Percentiles rank a stretch among this genome's conserved stretches.
phyloP scores from a whole-genome alignment of 2,113 vertebrate species.

The Sterrhoptilus dennistouni region DNA sequence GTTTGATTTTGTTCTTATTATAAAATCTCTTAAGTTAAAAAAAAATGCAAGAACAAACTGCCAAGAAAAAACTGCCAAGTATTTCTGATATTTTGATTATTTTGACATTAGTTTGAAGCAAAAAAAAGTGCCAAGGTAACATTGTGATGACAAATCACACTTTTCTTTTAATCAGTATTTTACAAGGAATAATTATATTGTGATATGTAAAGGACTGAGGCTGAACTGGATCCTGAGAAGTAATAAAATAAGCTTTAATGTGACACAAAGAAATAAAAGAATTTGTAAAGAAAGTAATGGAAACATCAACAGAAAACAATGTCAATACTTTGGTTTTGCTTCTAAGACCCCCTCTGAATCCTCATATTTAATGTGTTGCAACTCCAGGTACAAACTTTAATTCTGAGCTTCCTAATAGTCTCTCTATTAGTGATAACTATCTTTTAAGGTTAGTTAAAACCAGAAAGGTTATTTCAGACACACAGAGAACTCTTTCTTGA shows the following conservation, averaged over 20 bases:
- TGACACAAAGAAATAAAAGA: not conserved
- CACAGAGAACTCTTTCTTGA: not conserved
- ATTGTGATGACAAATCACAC: not conserved
- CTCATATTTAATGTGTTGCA: not conserved
- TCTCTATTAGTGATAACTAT: fast-evolving
- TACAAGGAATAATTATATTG: not conserved
- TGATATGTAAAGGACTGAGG: not conserved
- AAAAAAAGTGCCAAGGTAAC: not conserved
- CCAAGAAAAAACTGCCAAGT: fast-evolving
- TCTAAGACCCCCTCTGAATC: not conserved
- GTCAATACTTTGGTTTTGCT: not conserved
- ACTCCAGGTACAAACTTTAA: not conserved
- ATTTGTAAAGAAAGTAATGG: not conserved
- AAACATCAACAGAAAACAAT: not conserved
- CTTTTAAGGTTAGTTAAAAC: not conserved
- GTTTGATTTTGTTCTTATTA: not conserved
- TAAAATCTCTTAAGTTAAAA: not conserved
- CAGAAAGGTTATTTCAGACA: not conserved
- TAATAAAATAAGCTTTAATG: not conserved
- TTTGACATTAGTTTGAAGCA: not conserved
- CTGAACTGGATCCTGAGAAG: not conserved
- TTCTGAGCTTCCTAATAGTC: not conserved
- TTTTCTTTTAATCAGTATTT: not conserved
- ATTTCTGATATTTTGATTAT: not conserved
- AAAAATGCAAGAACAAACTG: not conserved